A percentile compares a stretch with the other conserved stretches of the same genome.
Evolutionary conservation across 2,797 vertebrate genomes (phyloP).

Genomic region (Betta splendens): DNA sequence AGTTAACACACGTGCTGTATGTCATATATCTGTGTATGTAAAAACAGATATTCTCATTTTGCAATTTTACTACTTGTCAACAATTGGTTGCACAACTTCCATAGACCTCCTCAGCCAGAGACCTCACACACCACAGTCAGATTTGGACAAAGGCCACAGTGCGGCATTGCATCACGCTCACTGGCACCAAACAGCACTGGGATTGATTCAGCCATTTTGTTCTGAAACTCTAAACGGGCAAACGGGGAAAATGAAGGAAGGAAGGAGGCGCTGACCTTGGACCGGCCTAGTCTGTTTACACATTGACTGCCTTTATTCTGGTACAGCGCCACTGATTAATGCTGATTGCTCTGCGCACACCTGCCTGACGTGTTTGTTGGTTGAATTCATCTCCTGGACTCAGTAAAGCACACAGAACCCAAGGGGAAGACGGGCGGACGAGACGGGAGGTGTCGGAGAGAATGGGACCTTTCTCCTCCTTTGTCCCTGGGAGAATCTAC

Average conservation of each 20-base stretch:
- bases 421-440: not conserved
- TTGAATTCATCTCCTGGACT: constrained; percentile 13
- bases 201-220: too few relatives aligned
- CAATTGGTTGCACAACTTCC: too few relatives aligned
- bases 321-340: constrained; percentile 11
- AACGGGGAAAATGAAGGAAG: not conserved
- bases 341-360: not conserved
- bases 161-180: too few relatives aligned
- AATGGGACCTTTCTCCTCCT: constrained; percentile 17
- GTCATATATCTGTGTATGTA: too few relatives aligned
- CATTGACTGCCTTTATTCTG: constrained; percentile 3
- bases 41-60: too few relatives aligned
- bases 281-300: constrained; percentile 5
- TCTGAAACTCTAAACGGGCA: too few relatives aligned
- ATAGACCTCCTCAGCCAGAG: too few relatives aligned
- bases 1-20: too few relatives aligned
- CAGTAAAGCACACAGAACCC: constrained; percentile 6
- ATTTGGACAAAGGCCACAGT: too few relatives aligned
- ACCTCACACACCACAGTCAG: too few relatives aligned
- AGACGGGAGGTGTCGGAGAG: constrained; percentile 3
- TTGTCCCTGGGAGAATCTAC: constrained; percentile 33
- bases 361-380: constrained; percentile 1
- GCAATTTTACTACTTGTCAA: too few relatives aligned
- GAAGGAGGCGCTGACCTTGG: not conserved
- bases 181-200: too few relatives aligned